Evolutionary conservation across 2,113 vertebrate genomes (phyloP).

Genomic region (Otis tarda): DNA sequence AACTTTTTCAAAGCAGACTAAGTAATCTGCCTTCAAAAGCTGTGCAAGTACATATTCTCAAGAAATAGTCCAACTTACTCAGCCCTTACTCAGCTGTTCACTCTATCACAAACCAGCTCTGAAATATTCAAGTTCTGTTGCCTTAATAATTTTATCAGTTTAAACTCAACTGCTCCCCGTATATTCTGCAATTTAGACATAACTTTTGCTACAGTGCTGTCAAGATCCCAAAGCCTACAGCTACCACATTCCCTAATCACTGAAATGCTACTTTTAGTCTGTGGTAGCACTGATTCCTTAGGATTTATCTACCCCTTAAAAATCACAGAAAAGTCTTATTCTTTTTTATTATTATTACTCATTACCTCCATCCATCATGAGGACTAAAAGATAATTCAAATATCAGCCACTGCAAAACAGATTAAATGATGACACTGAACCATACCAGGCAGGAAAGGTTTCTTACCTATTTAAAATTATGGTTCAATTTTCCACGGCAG

Average conservation of each 20-base stretch:
- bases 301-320: not conserved
- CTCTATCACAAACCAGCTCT: not conserved
- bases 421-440: not conserved
- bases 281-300: not conserved
- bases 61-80: not conserved
- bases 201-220: not conserved
- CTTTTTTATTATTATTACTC: not conserved
- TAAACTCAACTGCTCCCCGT: not conserved
- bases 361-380: not conserved
- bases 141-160: not conserved
- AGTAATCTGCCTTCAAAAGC: not conserved
- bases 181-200: not conserved
- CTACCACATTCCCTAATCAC: not conserved
- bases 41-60: not conserved
- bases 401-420: not conserved
- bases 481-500: not conserved
- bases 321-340: not conserved
- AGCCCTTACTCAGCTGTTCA: not conserved
- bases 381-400: not conserved
- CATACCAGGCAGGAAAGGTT: not conserved
- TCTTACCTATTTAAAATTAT: not conserved
- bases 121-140: not conserved
- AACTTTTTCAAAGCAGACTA: not conserved
- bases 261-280: not conserved
- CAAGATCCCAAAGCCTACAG: not conserved